phyloP scores from a whole-genome alignment of 2,797 vertebrate genomes.

The Anguilla megastoma region DNA sequence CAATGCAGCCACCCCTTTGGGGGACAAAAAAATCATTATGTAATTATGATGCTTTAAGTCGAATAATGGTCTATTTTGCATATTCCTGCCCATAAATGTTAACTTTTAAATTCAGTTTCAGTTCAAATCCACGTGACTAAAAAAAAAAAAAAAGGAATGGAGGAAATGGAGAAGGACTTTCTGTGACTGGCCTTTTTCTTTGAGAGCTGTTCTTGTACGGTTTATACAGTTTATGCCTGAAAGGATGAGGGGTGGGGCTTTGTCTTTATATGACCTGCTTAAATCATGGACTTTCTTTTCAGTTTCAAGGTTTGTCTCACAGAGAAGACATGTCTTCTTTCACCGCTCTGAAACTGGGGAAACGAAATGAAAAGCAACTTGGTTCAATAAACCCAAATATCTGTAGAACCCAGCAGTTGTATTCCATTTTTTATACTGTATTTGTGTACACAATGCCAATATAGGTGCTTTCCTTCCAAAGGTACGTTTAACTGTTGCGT shows the following conservation, averaged over 20 bases:
- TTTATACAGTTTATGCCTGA: background rate
- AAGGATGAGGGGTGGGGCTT: background rate
- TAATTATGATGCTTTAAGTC: conserved; percentile 59
- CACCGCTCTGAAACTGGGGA: background rate
- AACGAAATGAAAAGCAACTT: conserved; percentile 42
- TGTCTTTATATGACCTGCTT: conserved; percentile 39
- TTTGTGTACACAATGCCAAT: background rate
- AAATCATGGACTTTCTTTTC: conserved; percentile 13
- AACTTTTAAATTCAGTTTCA: background rate
- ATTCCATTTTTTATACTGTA: background rate
- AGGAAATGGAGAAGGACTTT: background rate
- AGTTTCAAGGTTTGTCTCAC: background rate
- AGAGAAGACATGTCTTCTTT: conserved; percentile 2
- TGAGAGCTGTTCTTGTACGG: conserved; percentile 2
- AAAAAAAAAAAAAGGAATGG: conserved; percentile 36
- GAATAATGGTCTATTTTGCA: conserved; percentile 40
- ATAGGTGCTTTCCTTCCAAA: background rate
- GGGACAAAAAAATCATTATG: conserved; percentile 49
- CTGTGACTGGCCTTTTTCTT: background rate
- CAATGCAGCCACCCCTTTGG: conserved; percentile 41
- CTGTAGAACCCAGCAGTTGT: conserved; percentile 60
- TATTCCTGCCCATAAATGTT: background rate
- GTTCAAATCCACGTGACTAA: background rate
- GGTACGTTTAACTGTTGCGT: background rate
- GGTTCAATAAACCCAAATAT: conserved; percentile 73